A percentile compares a stretch with the other conserved stretches of the same genome.
phyloP scores from a whole-genome alignment of 2,113 vertebrate species.

The Brachypodius melanocephalos region DNA sequence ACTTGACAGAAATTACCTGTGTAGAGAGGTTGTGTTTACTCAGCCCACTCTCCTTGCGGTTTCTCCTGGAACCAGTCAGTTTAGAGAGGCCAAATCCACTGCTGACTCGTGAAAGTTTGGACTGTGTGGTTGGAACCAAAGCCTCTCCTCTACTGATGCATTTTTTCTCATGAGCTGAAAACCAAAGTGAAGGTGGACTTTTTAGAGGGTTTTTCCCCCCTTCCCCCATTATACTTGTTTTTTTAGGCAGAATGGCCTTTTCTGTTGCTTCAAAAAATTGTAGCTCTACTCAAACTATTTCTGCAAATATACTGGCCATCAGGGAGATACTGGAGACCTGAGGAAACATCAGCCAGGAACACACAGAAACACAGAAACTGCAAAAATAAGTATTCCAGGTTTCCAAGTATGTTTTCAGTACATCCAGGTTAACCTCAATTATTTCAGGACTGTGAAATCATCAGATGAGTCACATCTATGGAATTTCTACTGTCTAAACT shows the following conservation, averaged over 20 bases:
- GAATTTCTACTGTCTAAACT: background rate
- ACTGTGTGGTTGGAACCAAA: constrained; percentile 85
- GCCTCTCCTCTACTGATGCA: constrained; percentile 92
- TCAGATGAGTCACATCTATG: background rate
- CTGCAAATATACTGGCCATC: background rate
- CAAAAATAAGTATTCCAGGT: background rate
- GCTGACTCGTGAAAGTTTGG: constrained; percentile 95
- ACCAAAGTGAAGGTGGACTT: too few species aligned
- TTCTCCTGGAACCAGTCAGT: constrained; percentile 90
- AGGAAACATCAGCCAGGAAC: background rate
- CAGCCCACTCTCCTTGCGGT: constrained; percentile 92
- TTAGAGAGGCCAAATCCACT: constrained; percentile 98
- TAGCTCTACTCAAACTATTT: background rate
- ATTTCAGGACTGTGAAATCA: background rate
- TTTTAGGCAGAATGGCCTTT: background rate
- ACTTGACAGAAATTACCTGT: constrained; percentile 76
- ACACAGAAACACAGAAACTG: background rate
- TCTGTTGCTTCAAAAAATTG: background rate
- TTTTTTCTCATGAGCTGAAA: constrained; percentile 95
- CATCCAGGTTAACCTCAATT: background rate
- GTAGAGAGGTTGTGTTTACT: constrained; percentile 92
- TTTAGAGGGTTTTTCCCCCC: background rate
- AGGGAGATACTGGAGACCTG: background rate
- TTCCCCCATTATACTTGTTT: rapidly evolving
- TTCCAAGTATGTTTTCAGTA: background rate